A percentile compares a stretch with the other conserved stretches of the same genome.
phyloP scores from a whole-genome alignment of 2,113 vertebrate genomes.

The Hippocampus abdominalis region DNA sequence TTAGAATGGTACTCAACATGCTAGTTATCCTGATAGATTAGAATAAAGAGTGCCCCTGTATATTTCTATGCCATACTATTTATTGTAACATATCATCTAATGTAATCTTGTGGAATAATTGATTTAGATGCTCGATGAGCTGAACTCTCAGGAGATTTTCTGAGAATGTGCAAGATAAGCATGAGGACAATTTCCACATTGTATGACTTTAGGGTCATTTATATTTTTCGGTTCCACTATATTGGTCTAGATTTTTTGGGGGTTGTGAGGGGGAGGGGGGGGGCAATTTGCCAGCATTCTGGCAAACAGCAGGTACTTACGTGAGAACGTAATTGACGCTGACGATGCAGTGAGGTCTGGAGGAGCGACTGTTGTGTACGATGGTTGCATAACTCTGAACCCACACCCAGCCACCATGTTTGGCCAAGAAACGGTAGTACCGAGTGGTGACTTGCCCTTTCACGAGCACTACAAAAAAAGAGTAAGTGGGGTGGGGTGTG shows the following conservation, averaged over 20 bases:
- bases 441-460: constrained; percentile 98
- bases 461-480: constrained; percentile 80
- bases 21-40: too few relatives aligned
- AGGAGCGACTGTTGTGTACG: constrained; percentile 97
- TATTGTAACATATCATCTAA: too few relatives aligned
- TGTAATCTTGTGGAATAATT: too few relatives aligned
- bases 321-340: constrained; percentile 99
- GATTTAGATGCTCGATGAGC: too few relatives aligned
- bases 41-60: too few relatives aligned
- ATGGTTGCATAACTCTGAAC: constrained; percentile 97
- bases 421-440: constrained; percentile 95
- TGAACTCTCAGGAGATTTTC: too few relatives aligned
- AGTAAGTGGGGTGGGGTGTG: neutral
- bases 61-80: too few relatives aligned
- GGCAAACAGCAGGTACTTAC: constrained; percentile 74
- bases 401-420: constrained; percentile 97
- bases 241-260: neutral
- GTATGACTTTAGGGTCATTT: neutral
- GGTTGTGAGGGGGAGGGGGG: neutral
- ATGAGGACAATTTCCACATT: neutral
- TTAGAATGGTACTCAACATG: too few relatives aligned
- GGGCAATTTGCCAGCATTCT: neutral
- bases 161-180: too few relatives aligned
- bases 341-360: constrained; percentile 95
- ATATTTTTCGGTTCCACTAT: neutral